Conservation (phyloP, 2,113 vertebrate species). For the Corythoichthys haematopterus region DNA sequence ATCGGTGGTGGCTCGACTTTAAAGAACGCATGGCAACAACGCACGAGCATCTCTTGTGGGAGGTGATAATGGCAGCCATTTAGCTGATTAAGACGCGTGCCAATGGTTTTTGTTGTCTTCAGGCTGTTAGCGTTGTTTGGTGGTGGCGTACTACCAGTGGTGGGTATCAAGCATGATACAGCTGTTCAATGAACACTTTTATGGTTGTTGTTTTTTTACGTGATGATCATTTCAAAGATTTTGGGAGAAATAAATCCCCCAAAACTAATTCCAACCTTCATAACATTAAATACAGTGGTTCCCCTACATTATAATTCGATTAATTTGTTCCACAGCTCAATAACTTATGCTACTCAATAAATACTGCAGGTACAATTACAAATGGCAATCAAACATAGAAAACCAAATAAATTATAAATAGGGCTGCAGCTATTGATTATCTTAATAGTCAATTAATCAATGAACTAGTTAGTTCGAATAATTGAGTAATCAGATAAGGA, state of each 20-base stretch:
- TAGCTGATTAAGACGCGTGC: slow-evolving; percentile 37
- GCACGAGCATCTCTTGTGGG: slow-evolving; percentile 6
- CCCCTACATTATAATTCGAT: no score
- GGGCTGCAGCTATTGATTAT: no score
- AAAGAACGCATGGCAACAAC: slow-evolving; percentile 22
- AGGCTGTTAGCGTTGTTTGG: slow-evolving; percentile 19
- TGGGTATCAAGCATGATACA: neutral
- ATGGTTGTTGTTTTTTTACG: neutral
- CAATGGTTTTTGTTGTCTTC: slow-evolving; percentile 40
- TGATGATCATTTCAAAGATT: neutral
- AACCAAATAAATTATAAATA: no score
- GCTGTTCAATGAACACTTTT: neutral
- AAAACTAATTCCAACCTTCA: neutral
- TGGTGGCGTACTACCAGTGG: neutral
- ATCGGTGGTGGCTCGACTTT: slow-evolving; percentile 4
- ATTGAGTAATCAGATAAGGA: no score
- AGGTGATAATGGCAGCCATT: slow-evolving; percentile 43
- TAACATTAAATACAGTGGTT: no score
- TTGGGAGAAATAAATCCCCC: neutral
- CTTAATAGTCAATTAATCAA: no score
- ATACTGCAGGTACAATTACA: no score
- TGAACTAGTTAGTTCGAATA: no score
- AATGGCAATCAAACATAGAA: no score
- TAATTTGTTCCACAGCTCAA: no score
- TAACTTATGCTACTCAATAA: no score